Conservation (phyloP, 2,888 invertebrate genomes). For the Tiphia femorata region DNA sequence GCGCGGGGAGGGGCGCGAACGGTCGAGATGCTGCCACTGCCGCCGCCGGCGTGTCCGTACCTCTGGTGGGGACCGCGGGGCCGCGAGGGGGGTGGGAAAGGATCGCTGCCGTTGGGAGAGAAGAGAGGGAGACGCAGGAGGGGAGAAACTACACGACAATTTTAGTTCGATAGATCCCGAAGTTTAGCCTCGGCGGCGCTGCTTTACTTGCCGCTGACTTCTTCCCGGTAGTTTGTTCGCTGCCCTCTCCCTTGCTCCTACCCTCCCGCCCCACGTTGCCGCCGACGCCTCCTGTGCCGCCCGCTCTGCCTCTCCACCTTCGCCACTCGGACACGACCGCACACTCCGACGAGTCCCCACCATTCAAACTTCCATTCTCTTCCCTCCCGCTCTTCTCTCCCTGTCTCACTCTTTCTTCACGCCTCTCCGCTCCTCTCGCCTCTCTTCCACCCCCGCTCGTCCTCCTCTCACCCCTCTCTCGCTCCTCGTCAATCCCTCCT, state of each 20-base stretch:
- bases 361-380: conserved; percentile 36
- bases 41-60: conserved; percentile 20
- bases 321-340: conserved; percentile 42
- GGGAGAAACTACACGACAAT: conserved; percentile 66
- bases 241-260: conserved; percentile 42
- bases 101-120: conserved; percentile 21
- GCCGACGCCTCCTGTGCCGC: neutral
- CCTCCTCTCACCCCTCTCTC: conserved; percentile 56
- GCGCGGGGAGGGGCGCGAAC: too few relatives aligned
- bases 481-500: conserved; percentile 1
- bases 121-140: conserved; percentile 39
- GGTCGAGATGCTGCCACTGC: conserved; percentile 45
- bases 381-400: conserved; percentile 67
- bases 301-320: conserved; percentile 36
- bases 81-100: conserved; percentile 31
- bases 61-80: conserved; percentile 23
- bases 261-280: conserved; percentile 9
- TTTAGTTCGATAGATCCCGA: conserved; percentile 68
- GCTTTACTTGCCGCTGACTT: conserved; percentile 66
- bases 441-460: conserved; percentile 70
- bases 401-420: conserved; percentile 53
- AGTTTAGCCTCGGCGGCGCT: conserved; percentile 67
- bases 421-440: too few relatives aligned
- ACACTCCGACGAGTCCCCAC: conserved; percentile 45
- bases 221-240: conserved; percentile 68